Evolutionary conservation across 2,797 vertebrate genomes (phyloP), one percentile per base, ranked within the genome.

Genomic region (Monodelphis domestica): DNA sequence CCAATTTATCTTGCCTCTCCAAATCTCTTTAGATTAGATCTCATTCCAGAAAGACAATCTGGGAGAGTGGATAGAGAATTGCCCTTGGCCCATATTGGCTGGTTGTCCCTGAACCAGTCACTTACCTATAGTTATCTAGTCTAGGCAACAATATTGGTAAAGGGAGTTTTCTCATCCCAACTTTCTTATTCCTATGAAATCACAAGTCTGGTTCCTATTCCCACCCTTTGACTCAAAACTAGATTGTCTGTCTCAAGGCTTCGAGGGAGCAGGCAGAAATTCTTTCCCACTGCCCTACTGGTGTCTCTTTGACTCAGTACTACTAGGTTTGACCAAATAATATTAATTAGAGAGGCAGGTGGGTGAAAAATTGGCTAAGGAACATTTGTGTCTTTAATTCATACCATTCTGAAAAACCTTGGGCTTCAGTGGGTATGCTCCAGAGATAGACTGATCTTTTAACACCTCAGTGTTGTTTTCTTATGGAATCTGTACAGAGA

Each of bases 361-460:
- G 38, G 54, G 11, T 5, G 38, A 54, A 11, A 56, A 21, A 12
- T 17, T 53, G 90, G 89, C 92, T 89, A 12, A 56, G 89, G 87
- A 87, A 54, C 54, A 91, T 93, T 92, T 90, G 94, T 95, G 57
- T 93, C 55, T 90, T 84, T 51, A 51, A 53, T 54, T 90, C 90
- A 91, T 95, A 94, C 95, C 89, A 91, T 93, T 92, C 96, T 93
- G 87, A 87, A 95, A 94, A 89, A 94, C 70, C 53, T 92, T 91
- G 93, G 63, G 21, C 30, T 55, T 92, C 89, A 87, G 51, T 30
- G 45, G 53, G 4, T 54, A 3, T 14, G 29, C 55, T 56, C 87
- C 90, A 91, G 94, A 93, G 50, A 38, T 28, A 33, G 7, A 78
- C 89, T 78, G 12, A 50, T 88, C 92, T 93, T 55, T 28, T 14